These are phyloP conservation scores for Eulacestoma nigropectus DNA, from an alignment of 2,113 vertebrate species.

Conservation along the genomic window DNA sequence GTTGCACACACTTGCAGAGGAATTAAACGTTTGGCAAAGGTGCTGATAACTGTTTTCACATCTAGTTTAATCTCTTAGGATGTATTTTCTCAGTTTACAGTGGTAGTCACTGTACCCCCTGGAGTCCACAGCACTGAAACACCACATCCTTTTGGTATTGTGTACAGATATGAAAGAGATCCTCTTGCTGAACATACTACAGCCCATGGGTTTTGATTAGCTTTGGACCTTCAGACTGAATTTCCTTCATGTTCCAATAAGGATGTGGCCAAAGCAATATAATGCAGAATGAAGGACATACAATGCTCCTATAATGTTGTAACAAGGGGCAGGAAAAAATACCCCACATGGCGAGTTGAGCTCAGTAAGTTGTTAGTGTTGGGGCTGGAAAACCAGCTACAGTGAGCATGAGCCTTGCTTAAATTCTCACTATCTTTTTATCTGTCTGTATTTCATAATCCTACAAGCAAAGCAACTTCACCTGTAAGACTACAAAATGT, in stretches of 20 bases:
- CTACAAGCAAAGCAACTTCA: not conserved
- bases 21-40: not conserved
- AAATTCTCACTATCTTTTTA: not conserved
- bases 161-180: not conserved
- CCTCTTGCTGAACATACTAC: not conserved
- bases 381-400: not conserved
- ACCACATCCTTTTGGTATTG: not conserved
- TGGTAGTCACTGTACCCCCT: not conserved
- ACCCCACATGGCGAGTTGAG: fast-evolving
- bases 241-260: not conserved
- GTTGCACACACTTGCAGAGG: not conserved
- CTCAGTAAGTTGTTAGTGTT: not conserved
- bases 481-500: not conserved
- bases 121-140: not conserved
- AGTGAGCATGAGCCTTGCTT: not conserved
- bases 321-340: not conserved
- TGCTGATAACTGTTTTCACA: not conserved
- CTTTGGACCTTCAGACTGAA: not conserved
- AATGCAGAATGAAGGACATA: not conserved
- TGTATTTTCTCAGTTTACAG: not conserved
- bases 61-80: not conserved
- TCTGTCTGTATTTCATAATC: not conserved
- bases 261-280: not conserved
- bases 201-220: not conserved
- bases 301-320: not conserved